A percentile compares a stretch with the other conserved stretches of the same genome.
These are phyloP conservation scores for Alectoris magna DNA, from an alignment of 2,797 vertebrate genomes.

Conservation along the genomic window DNA sequence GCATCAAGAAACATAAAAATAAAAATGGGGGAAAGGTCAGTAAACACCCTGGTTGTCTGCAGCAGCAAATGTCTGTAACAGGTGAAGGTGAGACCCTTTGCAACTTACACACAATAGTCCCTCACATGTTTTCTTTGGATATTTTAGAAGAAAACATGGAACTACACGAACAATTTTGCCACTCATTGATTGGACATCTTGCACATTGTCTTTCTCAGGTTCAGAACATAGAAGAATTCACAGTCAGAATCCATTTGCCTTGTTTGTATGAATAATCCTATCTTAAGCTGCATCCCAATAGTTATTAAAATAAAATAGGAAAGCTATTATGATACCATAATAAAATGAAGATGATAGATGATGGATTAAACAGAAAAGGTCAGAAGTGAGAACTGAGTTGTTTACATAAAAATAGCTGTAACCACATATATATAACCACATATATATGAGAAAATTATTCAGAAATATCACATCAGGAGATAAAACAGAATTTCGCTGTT, in stretches of 20 bases:
- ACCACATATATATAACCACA: neutral
- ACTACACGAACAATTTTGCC: neutral
- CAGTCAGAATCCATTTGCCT: neutral
- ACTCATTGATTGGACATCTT: neutral
- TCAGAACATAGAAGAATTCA: neutral
- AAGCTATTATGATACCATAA: neutral
- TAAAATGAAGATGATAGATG: neutral
- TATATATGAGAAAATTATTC: neutral
- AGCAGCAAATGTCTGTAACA: neutral
- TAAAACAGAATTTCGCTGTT: neutral
- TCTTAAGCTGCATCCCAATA: neutral
- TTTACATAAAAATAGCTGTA: neutral
- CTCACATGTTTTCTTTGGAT: neutral
- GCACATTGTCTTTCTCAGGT: neutral
- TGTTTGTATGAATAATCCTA: neutral
- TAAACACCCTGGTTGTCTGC: neutral
- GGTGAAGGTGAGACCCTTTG: neutral
- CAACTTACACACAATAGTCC: neutral
- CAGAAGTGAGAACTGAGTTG: neutral
- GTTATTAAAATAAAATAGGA: constrained; percentile 12
- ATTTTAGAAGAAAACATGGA: neutral
- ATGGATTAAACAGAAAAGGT: neutral
- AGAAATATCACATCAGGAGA: neutral
- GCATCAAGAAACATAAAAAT: neutral
- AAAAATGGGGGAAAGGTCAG: neutral